Evolutionary conservation across 2,797 vertebrate genomes (phyloP).

Genomic region (Phataginus tricuspis): DNA sequence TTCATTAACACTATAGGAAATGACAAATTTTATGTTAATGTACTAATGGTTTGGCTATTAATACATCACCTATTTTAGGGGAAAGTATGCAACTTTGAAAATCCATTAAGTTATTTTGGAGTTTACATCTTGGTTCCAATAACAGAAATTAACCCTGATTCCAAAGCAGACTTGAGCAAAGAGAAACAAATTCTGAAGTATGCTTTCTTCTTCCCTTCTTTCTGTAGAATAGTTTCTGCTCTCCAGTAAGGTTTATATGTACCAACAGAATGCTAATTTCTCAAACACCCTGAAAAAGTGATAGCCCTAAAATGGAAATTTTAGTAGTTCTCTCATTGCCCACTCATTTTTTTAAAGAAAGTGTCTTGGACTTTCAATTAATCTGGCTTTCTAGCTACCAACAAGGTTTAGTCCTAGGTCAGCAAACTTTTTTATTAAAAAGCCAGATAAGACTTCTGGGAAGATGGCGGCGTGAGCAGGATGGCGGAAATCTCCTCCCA

Average conservation of each 20-base stretch:
- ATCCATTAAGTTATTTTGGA: conserved; percentile 47
- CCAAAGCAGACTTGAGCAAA: conserved; percentile 35
- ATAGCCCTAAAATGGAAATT: conserved; percentile 23
- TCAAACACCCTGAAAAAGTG: conserved; percentile 46
- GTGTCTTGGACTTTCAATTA: not conserved
- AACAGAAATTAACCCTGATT: conserved; percentile 69
- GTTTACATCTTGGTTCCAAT: conserved; percentile 68
- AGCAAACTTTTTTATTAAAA: not conserved
- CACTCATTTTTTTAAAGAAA: not conserved
- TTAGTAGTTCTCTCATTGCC: conserved; percentile 47
- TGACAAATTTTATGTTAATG: not conserved
- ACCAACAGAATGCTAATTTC: conserved; percentile 30
- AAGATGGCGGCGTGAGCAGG: too few relatives aligned
- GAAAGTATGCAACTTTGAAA: not conserved
- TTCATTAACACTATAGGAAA: conserved; percentile 17
- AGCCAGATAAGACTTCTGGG: not conserved
- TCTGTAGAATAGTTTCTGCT: not conserved
- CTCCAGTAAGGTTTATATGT: not conserved
- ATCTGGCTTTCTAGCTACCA: not conserved
- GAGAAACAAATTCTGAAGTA: conserved; percentile 54
- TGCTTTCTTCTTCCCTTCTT: conserved; percentile 60
- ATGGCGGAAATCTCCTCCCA: too few relatives aligned
- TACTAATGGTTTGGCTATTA: conserved; percentile 14
- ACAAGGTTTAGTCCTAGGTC: not conserved
- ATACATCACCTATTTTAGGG: not conserved